Evolutionary conservation across 2,113 vertebrate species (phyloP).

Genomic region (Oplegnathus fasciatus): DNA sequence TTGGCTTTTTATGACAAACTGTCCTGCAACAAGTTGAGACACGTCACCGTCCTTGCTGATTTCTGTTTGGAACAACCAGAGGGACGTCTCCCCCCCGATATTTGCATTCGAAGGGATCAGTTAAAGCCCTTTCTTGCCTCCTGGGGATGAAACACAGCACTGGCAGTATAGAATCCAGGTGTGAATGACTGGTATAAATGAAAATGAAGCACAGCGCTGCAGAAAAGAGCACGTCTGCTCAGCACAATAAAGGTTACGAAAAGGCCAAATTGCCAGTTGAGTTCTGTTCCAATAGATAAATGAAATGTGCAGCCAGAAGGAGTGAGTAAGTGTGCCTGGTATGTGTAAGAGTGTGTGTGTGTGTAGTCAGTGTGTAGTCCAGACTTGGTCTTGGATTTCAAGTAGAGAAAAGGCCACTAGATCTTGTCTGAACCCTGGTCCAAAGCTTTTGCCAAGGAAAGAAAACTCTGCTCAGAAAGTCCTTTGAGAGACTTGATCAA

Average conservation of each 20-base stretch:
- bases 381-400: conserved; percentile 69
- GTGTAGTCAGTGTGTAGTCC: conserved; percentile 39
- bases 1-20: conserved; percentile 47
- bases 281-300: conserved; percentile 49
- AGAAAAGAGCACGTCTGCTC: conserved; percentile 37
- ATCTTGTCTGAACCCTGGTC: conserved; percentile 61
- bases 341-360: conserved; percentile 28
- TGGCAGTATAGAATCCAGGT: conserved; percentile 37
- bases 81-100: conserved; percentile 44
- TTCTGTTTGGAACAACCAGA: conserved; percentile 53
- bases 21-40: conserved; percentile 61
- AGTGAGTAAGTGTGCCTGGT: conserved; percentile 50
- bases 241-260: conserved; percentile 44
- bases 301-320: conserved; percentile 53
- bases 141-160: conserved; percentile 53
- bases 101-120: conserved; percentile 63
- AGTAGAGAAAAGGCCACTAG: conserved; percentile 58
- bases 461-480: conserved; percentile 48
- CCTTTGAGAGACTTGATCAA: conserved; percentile 49
- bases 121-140: conserved; percentile 50
- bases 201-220: conserved; percentile 32
- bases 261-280: conserved; percentile 50
- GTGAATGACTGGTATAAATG: conserved; percentile 61
- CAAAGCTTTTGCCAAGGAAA: conserved; percentile 54
- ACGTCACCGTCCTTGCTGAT: conserved; percentile 50